These are phyloP conservation scores for Nasonia vitripennis DNA, from an alignment of 1,140 invertebrate species.

Conservation along the genomic window DNA sequence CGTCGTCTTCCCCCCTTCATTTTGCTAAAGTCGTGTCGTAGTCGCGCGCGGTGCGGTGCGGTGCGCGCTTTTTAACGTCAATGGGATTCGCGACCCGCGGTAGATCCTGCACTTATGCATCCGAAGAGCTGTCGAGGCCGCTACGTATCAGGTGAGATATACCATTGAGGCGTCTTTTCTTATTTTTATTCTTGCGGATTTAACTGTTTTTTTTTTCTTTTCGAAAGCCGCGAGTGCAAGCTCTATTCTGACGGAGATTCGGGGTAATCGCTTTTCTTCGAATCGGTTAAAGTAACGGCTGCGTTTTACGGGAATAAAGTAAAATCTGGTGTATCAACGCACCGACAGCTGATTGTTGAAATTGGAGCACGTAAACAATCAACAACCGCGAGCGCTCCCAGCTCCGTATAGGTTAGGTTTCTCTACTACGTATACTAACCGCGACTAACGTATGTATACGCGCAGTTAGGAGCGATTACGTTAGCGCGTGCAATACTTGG, in stretches of 20 bases:
- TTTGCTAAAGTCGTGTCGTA: conserved; percentile 10
- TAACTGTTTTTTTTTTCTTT: background rate
- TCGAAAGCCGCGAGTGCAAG: too few relatives aligned
- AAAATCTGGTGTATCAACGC: background rate
- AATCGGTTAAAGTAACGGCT: background rate
- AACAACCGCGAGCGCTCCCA: background rate
- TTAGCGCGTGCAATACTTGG: background rate
- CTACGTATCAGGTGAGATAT: conserved; percentile 49
- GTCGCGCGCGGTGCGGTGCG: conserved; percentile 51
- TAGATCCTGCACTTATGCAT: conserved; percentile 55
- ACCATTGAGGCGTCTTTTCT: background rate
- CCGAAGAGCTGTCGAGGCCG: conserved; percentile 45
- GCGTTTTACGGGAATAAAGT: background rate
- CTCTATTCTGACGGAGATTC: too few relatives aligned
- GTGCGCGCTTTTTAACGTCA: conserved; percentile 52
- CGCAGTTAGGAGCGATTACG: background rate
- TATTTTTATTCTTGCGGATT: background rate
- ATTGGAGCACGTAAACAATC: conserved; percentile 38
- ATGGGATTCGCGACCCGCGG: conserved; percentile 54
- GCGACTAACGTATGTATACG: background rate
- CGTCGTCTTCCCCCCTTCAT: background rate
- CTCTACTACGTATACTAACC: too few relatives aligned
- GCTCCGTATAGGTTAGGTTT: conserved; percentile 45
- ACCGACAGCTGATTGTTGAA: background rate
- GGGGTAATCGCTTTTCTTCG: too few relatives aligned